phyloP scores from a whole-genome alignment of 2,888 invertebrate genomes.

The Amiota communis region DNA sequence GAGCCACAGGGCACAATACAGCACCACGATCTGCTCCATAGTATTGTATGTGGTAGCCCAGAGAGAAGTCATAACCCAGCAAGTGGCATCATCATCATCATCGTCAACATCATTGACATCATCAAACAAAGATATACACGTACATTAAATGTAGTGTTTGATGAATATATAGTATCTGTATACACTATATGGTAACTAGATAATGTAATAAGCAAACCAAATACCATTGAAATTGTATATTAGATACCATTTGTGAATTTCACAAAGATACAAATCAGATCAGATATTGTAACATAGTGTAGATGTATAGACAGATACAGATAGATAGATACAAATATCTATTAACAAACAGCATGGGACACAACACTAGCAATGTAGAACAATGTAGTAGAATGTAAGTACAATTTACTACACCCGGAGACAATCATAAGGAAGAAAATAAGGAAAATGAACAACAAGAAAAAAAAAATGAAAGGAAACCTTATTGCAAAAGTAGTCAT shows the following conservation, averaged over 20 bases:
- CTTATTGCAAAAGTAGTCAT: conserved; percentile 50
- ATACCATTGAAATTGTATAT: too few relatives aligned
- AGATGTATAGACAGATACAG: conserved; percentile 9
- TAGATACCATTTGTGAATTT: too few relatives aligned
- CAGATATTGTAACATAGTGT: too few relatives aligned
- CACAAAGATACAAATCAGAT: too few relatives aligned
- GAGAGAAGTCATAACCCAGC: conserved; percentile 33
- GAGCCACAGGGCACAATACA: conserved; percentile 37
- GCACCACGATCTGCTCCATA: too few relatives aligned
- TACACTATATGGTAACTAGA: too few relatives aligned
- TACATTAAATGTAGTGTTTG: conserved; percentile 57
- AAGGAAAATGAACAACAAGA: conserved; percentile 34
- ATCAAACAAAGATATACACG: conserved; percentile 52
- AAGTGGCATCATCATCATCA: conserved; percentile 50
- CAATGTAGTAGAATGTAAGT: not conserved
- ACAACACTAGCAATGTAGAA: conserved; percentile 7
- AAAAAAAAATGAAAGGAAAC: conserved; percentile 23
- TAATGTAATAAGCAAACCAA: too few relatives aligned
- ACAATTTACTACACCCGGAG: not conserved
- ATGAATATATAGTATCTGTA: too few relatives aligned
- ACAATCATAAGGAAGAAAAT: conserved; percentile 17
- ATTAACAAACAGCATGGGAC: conserved; percentile 23
- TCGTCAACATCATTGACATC: conserved; percentile 8
- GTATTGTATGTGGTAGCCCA: not conserved
- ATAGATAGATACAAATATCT: conserved; percentile 22